A percentile compares a stretch with the other conserved stretches of the same genome.
These are phyloP conservation scores for Megaceryle alcyon DNA, from an alignment of 2,797 vertebrate species.

Conservation along the genomic window DNA sequence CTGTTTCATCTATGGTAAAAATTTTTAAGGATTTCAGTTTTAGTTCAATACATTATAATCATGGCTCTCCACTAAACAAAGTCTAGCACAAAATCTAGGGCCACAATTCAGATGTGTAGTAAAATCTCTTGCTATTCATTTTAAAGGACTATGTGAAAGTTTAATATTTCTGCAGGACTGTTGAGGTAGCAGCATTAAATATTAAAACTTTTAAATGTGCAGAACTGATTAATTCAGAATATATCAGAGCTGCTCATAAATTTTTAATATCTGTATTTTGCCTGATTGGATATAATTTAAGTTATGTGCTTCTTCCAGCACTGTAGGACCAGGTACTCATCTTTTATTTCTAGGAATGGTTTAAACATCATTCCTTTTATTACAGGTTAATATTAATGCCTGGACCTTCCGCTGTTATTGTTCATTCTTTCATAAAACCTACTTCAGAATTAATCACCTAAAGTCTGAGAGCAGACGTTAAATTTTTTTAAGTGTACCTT, in stretches of 20 bases:
- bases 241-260: conserved; percentile 78
- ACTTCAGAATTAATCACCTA: conserved; percentile 45
- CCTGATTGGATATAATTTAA: conserved; percentile 78
- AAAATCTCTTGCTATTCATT: conserved; percentile 32
- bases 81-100: background rate
- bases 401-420: conserved; percentile 47
- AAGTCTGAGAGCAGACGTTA: conserved; percentile 14
- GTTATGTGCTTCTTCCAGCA: conserved; percentile 48
- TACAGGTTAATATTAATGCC: conserved; percentile 64
- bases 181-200: conserved; percentile 80
- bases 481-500: conserved; percentile 28
- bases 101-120: conserved; percentile 1
- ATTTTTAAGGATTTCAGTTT: conserved; percentile 25
- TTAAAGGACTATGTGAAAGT: conserved; percentile 50
- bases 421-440: conserved; percentile 57
- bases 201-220: conserved; percentile 82
- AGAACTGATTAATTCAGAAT: conserved; percentile 83
- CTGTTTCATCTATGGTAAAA: conserved; percentile 48
- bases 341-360: conserved; percentile 60
- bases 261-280: conserved; percentile 79
- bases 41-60: background rate
- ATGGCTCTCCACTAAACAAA: background rate
- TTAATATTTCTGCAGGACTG: conserved; percentile 73
- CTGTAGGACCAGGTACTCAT: conserved; percentile 45
- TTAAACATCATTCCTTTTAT: conserved; percentile 65